Evolutionary conservation across 2,888 invertebrate species (phyloP), one percentile per base, ranked within the genome.

Genomic region (Leucophenga maculata): DNA sequence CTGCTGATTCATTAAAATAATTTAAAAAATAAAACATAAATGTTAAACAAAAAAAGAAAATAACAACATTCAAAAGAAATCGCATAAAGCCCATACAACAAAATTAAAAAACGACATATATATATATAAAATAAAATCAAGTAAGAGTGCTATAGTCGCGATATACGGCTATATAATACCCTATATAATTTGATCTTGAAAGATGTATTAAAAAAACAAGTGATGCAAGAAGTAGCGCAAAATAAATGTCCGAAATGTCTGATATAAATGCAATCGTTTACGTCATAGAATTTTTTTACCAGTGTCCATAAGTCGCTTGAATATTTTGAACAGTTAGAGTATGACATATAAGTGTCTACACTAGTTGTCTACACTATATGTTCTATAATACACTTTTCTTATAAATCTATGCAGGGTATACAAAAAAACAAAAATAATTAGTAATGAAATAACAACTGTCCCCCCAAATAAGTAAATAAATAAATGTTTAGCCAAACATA

Each of bases 381-480:
- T n/a, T n/a, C n/a, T n/a, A n/a, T 26, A 26, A 26, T 26, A 26
- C 2, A 26, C 26, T 26, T 26, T 26, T 26, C 73, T 70, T 69
- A 11, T 20, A 18, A 18, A n/a, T 74, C 69, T 69, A 75, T 39
- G 67, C 69, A 69, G 71, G 66, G 60, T 69, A 74, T 57, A 68
- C 67, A 60, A 67, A 72, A 71, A 68, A n/a, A n/a, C n/a, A n/a
- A 55, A 46, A 65, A 65, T 77, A 74, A 69, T 76, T 69, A 69
- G 78, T 76, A 26, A 77, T 72, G 75, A 48, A 69, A 64, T 44
- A 65, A 65, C 11, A 52, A 48, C 54, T 67, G 52, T 67, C 20
- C 46, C 32, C 81, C 80, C 81, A 73, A 72, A 69, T 68, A 70
- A 68, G 62, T 68, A 76, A 68, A 70, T 31, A 71, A 50, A 48